Base-by-base conservation (phyloP, 2,113 vertebrate genomes). In the Onychostoma macrolepis region DNA sequence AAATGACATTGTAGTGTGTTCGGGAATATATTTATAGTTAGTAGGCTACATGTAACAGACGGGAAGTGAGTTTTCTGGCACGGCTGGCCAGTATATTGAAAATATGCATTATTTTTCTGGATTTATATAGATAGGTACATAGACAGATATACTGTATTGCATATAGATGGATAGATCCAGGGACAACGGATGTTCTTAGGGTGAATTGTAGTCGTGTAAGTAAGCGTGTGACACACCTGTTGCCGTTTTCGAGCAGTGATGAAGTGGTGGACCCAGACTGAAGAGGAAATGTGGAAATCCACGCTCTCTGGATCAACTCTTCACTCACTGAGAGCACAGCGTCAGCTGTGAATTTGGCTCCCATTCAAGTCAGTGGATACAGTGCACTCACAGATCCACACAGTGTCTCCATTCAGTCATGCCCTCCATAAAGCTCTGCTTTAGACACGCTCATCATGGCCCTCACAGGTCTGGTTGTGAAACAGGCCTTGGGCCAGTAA, bases 331-430 rank as follows among this genome's bases (percentile, higher is more conserved):
- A 65, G 58, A 75, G 36, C 71, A 79, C 80, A 88, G 85, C 53
- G 83, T 90, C 91, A 92, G 90, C 90, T 91, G 90, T 87, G 65
- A 56, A 87, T 89, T 75, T 80, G 45, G 26, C 89, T 80, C 78
- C 33, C 13, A 56, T 65, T 30, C 6, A 3, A 77, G 41, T 77
- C 74, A 58, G 74, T 58, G 85, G 50, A 81, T 41, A 65, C 87
- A 83, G 67, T 17, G 36, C 13, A 74, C 82, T 33, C 87, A 30
- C 76, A 77, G 56, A 56, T 58, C 48, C 78, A 86, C 85, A 89
- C 80, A 84, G 28, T n/a, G 85, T 81, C 43, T 81, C 88, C 85
- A 92, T 92, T 92, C 89, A 91, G 91, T 38, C 82, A 6, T 21
- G 50, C 41, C 38, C 45, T 53, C 76, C 76, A 53, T 30, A 43